Percentiles rank a stretch among this genome's conserved stretches.
phyloP scores from a whole-genome alignment of 2,113 vertebrate species.

The Euleptes europaea region DNA sequence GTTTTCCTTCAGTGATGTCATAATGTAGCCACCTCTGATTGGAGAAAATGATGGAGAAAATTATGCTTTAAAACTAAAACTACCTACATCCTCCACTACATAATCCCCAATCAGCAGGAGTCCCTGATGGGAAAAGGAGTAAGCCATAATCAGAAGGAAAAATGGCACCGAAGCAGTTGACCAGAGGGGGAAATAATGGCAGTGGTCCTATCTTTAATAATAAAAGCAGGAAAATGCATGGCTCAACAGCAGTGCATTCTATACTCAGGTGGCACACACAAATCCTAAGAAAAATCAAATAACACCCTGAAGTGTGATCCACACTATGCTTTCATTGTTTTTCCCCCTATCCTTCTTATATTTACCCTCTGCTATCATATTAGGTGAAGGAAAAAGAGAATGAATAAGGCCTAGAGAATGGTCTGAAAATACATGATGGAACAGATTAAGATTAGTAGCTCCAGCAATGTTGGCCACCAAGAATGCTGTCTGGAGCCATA shows the following conservation, averaged over 20 bases:
- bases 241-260: not conserved
- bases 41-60: not conserved
- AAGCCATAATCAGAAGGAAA: not conserved
- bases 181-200: not conserved
- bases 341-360: not conserved
- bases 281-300: not conserved
- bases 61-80: no score
- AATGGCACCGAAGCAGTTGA: not conserved
- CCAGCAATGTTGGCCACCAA: not conserved
- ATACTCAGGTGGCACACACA: not conserved
- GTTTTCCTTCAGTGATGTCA: not conserved
- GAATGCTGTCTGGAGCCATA: not conserved
- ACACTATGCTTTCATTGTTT: not conserved
- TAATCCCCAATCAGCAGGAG: no score
- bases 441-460: not conserved
- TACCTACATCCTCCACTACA: no score
- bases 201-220: no score
- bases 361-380: not conserved
- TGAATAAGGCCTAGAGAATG: no score
- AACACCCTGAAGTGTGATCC: not conserved
- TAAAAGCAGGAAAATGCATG: not conserved
- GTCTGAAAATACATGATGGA: not conserved
- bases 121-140: not conserved
- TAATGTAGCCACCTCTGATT: not conserved
- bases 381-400: no score